These are phyloP conservation scores for Betta splendens DNA, from an alignment of 2,797 vertebrate species.

Conservation along the genomic window DNA sequence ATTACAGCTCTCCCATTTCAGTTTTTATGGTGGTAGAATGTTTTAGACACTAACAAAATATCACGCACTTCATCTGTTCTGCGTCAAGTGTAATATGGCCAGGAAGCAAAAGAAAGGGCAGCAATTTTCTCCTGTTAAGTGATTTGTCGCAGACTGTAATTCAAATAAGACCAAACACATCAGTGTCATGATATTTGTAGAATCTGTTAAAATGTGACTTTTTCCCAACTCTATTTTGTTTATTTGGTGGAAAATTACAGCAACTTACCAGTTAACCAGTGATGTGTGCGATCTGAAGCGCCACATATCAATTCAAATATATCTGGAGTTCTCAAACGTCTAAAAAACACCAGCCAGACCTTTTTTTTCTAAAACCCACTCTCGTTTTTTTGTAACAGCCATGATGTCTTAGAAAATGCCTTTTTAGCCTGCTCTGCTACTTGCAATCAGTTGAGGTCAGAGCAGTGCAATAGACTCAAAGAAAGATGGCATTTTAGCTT, in stretches of 20 bases:
- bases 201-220: constrained; percentile 15
- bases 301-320: constrained; percentile 34
- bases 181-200: constrained; percentile 37
- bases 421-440: constrained; percentile 61
- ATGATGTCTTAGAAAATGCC: constrained; percentile 65
- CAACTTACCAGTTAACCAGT: neutral
- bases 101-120: constrained; percentile 29
- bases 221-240: neutral
- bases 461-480: constrained; percentile 67
- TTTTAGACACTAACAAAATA: constrained; percentile 56
- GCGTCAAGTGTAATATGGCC: constrained; percentile 28
- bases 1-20: constrained; percentile 55
- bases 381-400: constrained; percentile 26
- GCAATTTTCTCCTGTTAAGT: constrained; percentile 29
- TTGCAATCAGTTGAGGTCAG: constrained; percentile 74
- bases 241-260: constrained; percentile 1
- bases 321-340: constrained; percentile 39
- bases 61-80: constrained; percentile 51
- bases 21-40: constrained; percentile 56
- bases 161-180: constrained; percentile 34
- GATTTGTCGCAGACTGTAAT: constrained; percentile 41
- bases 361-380: constrained; percentile 29
- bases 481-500: constrained; percentile 62
- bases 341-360: constrained; percentile 32
- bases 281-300: constrained; percentile 25